These are phyloP conservation scores for Eledone cirrhosa DNA, from an alignment of 2,888 invertebrate genomes.

Conservation along the genomic window DNA sequence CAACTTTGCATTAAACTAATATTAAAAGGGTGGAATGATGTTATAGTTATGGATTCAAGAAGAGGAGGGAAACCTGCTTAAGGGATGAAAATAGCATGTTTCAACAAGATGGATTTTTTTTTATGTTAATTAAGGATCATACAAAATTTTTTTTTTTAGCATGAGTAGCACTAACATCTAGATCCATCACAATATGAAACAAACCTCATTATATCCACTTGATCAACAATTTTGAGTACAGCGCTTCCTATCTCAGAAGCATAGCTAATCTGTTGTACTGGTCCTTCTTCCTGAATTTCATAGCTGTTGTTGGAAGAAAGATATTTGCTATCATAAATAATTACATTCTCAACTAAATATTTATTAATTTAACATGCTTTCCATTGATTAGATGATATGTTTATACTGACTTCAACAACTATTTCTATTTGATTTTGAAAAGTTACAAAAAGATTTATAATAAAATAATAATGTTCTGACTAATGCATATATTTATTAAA, in stretches of 20 bases:
- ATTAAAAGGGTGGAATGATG: no score
- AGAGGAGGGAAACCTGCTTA: constrained; percentile 20
- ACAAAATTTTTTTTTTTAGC: constrained; percentile 12
- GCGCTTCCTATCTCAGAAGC: constrained; percentile 57
- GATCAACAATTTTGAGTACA: constrained; percentile 50
- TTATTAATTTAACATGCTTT: no score
- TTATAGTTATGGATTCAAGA: no score
- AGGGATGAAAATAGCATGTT: neutral
- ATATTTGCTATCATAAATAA: constrained; percentile 12
- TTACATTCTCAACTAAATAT: neutral
- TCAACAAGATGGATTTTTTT: constrained; percentile 19
- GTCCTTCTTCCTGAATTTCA: constrained; percentile 56
- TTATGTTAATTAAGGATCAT: constrained; percentile 19
- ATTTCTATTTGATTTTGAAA: no score
- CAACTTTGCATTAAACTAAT: no score
- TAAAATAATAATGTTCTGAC: no score
- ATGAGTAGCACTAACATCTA: constrained; percentile 25
- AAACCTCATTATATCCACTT: constrained; percentile 47
- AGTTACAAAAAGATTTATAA: no score
- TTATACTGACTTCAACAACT: no score
- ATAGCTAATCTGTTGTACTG: constrained; percentile 60
- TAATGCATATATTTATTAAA: no score
- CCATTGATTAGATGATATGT: no score
- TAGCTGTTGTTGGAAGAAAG: constrained; percentile 41
- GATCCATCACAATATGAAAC: constrained; percentile 28